These are phyloP conservation scores for Listronotus bonariensis DNA, from an alignment of 1,140 invertebrate genomes.

Conservation along the genomic window DNA sequence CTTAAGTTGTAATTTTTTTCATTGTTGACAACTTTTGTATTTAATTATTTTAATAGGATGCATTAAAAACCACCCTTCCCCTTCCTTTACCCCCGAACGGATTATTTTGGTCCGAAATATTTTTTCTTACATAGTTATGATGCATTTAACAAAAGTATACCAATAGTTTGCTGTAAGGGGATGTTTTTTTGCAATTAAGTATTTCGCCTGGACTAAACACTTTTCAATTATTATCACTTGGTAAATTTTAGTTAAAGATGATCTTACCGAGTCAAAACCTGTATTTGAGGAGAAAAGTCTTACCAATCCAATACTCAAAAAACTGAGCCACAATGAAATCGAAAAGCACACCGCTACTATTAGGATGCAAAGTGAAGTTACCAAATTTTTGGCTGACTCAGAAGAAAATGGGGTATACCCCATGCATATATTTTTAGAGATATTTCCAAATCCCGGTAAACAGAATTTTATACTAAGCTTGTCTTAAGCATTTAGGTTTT, in stretches of 20 bases:
- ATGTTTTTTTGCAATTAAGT: no score
- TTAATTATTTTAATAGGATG: no score
- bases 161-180: no score
- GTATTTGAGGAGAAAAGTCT: constrained; percentile 56
- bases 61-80: no score
- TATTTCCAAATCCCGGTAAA: constrained; percentile 28
- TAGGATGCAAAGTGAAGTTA: constrained; percentile 68
- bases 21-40: no score
- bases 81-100: no score
- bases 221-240: not conserved
- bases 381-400: constrained; percentile 67
- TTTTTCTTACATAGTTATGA: no score
- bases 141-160: no score
- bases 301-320: constrained; percentile 60
- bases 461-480: not conserved
- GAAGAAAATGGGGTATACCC: constrained; percentile 55
- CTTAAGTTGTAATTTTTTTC: no score
- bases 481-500: no score
- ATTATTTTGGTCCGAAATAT: no score
- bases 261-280: constrained; percentile 42
- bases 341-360: constrained; percentile 74
- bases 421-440: constrained; percentile 25
- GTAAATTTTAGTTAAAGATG: constrained; percentile 15
- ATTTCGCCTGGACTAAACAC: not conserved
- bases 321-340: constrained; percentile 68